Base-by-base conservation (phyloP, 2,888 invertebrate species). In the Plusia festucae region DNA sequence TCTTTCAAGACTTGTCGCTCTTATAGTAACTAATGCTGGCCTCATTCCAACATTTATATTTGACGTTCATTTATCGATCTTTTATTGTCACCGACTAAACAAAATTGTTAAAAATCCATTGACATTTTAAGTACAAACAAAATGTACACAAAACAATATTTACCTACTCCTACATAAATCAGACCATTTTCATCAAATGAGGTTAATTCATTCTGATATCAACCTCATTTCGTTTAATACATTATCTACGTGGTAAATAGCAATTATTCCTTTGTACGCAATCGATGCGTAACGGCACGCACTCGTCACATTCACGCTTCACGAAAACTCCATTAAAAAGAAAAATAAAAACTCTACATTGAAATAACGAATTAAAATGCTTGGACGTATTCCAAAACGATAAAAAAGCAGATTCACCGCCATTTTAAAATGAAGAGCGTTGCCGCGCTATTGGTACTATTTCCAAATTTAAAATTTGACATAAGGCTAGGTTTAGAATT, bases 221-320 rank as follows among this genome's bases (percentile, higher is more conserved):
- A 70, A 79, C 70, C 77, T 69, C 73, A 73, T 81, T 79, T 71
- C 24, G 27, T 54, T 44, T 63, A 54, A 58, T 66, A 70, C 53
- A 44, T 58, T 70, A 65, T 73, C 63, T 81, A 70, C 69, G 61
- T 70, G 65, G 59, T 68, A 68, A 76, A 82, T 59, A 66, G 60
- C 62, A 72, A 82, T 79, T 74, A 70, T n/a, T 66, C 54, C 55
- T 73, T 62, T 66, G 7, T 77, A 68, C 59, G 66, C 68, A 61
- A 67, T 67, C 66, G 69, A 77, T 79, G 80, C 82, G 80, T 74
- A 79, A 54, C 75, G 66, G 55, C 76, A 78, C 75, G 81, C 78
- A 73, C 56, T 51, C 68, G 75, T 70, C 81, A 78, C 73, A 73
- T 68, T 69, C 59, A 49, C 64, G 69, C 32, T 60, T 65, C 79